phyloP scores from a whole-genome alignment of 2,797 vertebrate species.

The Astyanax mexicanus region DNA sequence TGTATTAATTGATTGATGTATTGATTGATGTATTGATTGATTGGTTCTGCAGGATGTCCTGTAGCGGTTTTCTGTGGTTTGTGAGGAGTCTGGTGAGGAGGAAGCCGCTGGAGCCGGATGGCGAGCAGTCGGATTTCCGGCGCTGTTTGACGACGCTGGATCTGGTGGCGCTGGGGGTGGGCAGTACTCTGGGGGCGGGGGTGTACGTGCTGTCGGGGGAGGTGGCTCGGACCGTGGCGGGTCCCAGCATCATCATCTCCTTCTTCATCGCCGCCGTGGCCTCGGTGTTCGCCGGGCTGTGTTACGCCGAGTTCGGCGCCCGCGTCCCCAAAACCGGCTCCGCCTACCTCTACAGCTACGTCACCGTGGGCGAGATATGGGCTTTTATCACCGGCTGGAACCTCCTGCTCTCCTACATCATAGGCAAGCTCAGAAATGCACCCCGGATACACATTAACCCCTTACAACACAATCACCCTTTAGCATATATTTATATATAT shows the following conservation, averaged over 20 bases:
- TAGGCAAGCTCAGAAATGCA: constrained; percentile 75
- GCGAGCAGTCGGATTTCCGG: constrained; percentile 77
- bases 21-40: neutral
- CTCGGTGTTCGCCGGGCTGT: constrained; percentile 85
- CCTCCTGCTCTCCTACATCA: constrained; percentile 86
- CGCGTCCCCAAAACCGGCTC: constrained; percentile 86
- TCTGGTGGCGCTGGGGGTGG: constrained; percentile 83
- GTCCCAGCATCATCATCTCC: constrained; percentile 85
- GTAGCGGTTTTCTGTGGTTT: constrained; percentile 64
- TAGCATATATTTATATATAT: no score
- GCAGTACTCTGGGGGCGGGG: constrained; percentile 82
- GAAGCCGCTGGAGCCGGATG: constrained; percentile 75
- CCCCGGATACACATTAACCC: neutral
- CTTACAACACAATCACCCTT: neutral
- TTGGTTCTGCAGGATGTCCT: constrained; percentile 73
- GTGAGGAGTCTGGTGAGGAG: constrained; percentile 74
- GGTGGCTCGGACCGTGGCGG: constrained; percentile 81
- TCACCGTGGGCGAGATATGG: constrained; percentile 88
- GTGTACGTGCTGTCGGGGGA: constrained; percentile 88
- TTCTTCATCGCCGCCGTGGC: constrained; percentile 87
- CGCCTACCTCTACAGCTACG: constrained; percentile 88
- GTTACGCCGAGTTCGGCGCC: constrained; percentile 87
- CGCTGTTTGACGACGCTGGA: constrained; percentile 84
- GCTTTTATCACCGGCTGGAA: constrained; percentile 90
- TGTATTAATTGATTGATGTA: no score